These are phyloP conservation scores for Ichneumon xanthorius DNA, from an alignment of 2,888 invertebrate genomes.

Conservation along the genomic window DNA sequence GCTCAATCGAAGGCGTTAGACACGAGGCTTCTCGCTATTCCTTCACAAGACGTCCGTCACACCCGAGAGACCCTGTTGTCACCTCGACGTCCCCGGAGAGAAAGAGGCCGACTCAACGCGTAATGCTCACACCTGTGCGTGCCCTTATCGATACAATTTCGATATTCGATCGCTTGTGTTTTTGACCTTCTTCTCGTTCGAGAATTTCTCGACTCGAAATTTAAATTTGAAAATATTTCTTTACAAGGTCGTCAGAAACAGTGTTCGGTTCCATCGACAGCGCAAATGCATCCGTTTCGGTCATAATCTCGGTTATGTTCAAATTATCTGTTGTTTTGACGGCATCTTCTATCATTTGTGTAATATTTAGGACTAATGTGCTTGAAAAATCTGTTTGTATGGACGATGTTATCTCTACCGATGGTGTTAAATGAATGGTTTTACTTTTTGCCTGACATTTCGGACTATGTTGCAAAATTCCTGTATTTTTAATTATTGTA, in stretches of 20 bases:
- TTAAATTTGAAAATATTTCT: too few relatives aligned
- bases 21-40: too few relatives aligned
- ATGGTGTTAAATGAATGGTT: constrained; percentile 2
- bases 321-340: background rate
- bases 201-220: too few relatives aligned
- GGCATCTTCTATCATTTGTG: constrained; percentile 8
- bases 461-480: constrained; percentile 27
- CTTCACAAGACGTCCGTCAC: too few relatives aligned
- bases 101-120: too few relatives aligned
- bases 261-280: background rate
- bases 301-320: constrained; percentile 5
- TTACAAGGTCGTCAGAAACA: background rate
- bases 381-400: constrained; percentile 14
- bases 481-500: constrained; percentile 30
- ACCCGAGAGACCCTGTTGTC: too few relatives aligned
- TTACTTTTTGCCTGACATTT: constrained; percentile 44
- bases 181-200: too few relatives aligned
- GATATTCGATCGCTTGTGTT: too few relatives aligned
- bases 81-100: too few relatives aligned
- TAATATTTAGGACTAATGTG: constrained; percentile 15
- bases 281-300: background rate
- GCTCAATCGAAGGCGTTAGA: too few relatives aligned
- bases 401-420: constrained; percentile 13
- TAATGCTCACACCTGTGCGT: too few relatives aligned
- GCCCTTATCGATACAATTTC: too few relatives aligned